Conservation (phyloP, 2,113 vertebrate genomes). For the Tachuris rubrigastra region DNA sequence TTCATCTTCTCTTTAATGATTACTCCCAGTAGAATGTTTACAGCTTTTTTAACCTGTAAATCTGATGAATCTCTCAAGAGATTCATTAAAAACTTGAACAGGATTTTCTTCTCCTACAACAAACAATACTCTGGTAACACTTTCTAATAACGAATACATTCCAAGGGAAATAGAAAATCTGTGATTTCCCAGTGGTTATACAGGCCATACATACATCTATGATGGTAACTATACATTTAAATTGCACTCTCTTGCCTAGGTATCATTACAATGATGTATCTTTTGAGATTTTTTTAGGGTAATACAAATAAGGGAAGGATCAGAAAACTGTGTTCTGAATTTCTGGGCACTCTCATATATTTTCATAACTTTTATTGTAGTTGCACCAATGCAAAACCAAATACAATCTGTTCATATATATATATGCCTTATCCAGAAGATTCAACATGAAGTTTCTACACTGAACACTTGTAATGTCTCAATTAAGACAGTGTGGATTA, state of each 20-base stretch:
- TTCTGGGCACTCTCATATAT: background rate
- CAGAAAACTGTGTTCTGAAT: background rate
- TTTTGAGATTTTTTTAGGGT: background rate
- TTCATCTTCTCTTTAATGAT: conserved; percentile 51
- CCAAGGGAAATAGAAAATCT: conserved; percentile 41
- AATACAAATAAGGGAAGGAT: background rate
- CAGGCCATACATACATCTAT: background rate
- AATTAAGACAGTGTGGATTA: background rate
- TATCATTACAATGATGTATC: background rate
- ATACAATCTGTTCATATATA: background rate
- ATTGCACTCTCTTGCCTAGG: background rate
- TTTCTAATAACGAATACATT: conserved; percentile 68
- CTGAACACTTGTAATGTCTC: background rate
- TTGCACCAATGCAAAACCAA: background rate
- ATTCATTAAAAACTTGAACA: conserved; percentile 76
- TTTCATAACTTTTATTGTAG: background rate
- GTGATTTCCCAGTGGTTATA: conserved; percentile 28
- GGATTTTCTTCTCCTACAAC: conserved; percentile 65
- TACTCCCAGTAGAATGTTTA: conserved; percentile 53
- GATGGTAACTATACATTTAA: background rate
- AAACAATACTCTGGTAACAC: conserved; percentile 65
- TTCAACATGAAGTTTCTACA: background rate
- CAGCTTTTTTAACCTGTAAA: conserved; percentile 68
- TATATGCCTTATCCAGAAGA: background rate
- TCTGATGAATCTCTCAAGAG: conserved; percentile 67